A percentile compares a stretch with the other conserved stretches of the same genome.
These are phyloP conservation scores for Bombus terrestris DNA, from an alignment of 1,140 invertebrate genomes.

Conservation along the genomic window DNA sequence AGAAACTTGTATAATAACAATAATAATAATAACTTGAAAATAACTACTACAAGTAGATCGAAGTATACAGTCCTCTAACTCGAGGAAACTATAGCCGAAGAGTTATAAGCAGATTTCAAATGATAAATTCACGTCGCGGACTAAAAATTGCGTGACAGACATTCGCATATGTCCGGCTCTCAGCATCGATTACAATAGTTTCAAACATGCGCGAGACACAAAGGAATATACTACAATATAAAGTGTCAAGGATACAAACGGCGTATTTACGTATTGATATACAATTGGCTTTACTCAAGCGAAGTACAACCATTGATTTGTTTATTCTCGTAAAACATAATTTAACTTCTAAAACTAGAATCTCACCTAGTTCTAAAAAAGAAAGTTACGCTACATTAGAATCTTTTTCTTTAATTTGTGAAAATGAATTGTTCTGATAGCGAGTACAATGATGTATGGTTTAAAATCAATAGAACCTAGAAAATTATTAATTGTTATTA, in stretches of 20 bases:
- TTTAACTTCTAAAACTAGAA: neutral
- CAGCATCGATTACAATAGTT: conserved; percentile 40
- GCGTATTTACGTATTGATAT: neutral
- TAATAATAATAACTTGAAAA: neutral
- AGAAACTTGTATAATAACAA: neutral
- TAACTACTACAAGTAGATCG: neutral
- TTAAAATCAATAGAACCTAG: no score
- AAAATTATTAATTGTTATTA: neutral
- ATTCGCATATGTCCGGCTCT: neutral
- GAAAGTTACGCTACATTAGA: neutral
- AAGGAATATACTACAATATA: neutral
- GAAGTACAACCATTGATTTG: neutral
- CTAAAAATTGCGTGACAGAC: neutral
- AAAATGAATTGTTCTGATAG: neutral
- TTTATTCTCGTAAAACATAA: neutral
- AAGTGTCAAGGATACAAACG: conserved; percentile 40
- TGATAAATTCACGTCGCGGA: conserved; percentile 3
- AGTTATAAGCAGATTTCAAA: neutral
- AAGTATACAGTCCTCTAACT: neutral
- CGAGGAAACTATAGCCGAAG: neutral
- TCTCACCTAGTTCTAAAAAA: neutral
- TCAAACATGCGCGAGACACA: neutral
- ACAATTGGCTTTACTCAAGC: conserved; percentile 9
- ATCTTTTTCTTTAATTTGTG: neutral
- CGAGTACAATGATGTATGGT: neutral